These are phyloP conservation scores for Balearica regulorum DNA, from an alignment of 2,797 vertebrate species.

Conservation along the genomic window DNA sequence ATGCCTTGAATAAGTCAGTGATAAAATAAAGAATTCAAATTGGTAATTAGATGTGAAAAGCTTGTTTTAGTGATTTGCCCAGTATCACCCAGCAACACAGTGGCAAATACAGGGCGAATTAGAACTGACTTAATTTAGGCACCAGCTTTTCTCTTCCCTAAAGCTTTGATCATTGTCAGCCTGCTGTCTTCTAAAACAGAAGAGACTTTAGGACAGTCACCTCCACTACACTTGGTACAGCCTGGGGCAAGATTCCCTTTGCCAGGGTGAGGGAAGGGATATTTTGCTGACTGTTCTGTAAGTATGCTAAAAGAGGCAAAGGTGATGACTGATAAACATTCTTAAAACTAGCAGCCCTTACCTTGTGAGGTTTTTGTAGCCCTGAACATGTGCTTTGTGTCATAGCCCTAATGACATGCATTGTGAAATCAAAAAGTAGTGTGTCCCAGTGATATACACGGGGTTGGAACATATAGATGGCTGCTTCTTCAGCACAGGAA, in stretches of 20 bases:
- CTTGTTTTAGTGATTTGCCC: neutral
- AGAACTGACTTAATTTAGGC: neutral
- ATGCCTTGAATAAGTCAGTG: neutral
- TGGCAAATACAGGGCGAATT: neutral
- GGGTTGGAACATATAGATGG: neutral
- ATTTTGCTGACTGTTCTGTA: neutral
- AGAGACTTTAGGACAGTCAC: neutral
- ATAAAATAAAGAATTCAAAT: neutral
- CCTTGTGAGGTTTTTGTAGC: neutral
- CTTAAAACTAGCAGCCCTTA: neutral
- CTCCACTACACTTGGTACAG: neutral
- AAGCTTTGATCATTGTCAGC: neutral
- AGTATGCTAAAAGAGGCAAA: neutral
- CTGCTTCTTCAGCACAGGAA: neutral
- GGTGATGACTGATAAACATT: neutral
- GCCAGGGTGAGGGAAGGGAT: no score
- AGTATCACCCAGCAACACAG: neutral
- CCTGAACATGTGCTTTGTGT: neutral
- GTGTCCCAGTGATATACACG: neutral
- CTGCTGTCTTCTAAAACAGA: neutral
- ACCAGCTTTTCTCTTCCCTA: neutral
- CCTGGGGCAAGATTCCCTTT: neutral
- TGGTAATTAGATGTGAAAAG: neutral
- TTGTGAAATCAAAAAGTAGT: neutral
- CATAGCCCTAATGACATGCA: neutral